These are phyloP conservation scores for Embidobia sp. DNA, from an alignment of 2,888 invertebrate species.

Conservation along the genomic window DNA sequence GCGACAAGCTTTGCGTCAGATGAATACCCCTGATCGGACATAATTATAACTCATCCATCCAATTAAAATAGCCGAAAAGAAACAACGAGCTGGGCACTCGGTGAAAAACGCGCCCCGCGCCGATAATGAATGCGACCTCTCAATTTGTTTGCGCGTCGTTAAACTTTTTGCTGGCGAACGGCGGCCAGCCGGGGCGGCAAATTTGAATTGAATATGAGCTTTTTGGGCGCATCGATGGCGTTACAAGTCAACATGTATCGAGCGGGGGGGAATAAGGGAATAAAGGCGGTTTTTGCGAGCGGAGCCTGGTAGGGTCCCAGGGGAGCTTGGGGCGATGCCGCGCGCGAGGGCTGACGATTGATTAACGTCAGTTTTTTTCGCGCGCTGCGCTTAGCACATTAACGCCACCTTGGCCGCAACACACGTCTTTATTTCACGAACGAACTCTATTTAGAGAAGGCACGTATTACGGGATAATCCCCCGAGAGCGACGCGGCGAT, in stretches of 20 bases:
- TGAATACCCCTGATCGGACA: no score
- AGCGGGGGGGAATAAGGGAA: constrained; percentile 15
- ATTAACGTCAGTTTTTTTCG: constrained; percentile 52
- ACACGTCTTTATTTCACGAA: constrained; percentile 55
- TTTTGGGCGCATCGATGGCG: constrained; percentile 23
- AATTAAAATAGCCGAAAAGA: constrained; percentile 4
- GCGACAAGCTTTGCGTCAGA: no score
- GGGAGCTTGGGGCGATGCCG: constrained; percentile 12
- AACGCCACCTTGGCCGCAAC: constrained; percentile 52
- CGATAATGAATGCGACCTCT: constrained; percentile 40
- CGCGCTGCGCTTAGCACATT: constrained; percentile 41
- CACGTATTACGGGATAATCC: constrained; percentile 63
- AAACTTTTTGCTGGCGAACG: constrained; percentile 36
- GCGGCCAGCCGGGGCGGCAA: constrained; percentile 20
- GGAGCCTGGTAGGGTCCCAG: constrained; percentile 18
- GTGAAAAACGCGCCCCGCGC: constrained; percentile 14
- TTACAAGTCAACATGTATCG: constrained; percentile 41
- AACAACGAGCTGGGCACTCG: background rate
- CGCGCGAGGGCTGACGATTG: constrained; percentile 53
- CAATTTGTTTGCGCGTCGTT: constrained; percentile 48
- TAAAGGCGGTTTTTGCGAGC: constrained; percentile 23
- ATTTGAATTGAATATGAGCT: constrained; percentile 58
- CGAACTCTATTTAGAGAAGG: constrained; percentile 56
- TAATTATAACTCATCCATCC: background rate
- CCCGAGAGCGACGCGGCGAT: constrained; percentile 53